Evolutionary conservation across 2,113 vertebrate species (phyloP), one percentile per base, ranked within the genome.

Genomic region (Gadus macrocephalus): DNA sequence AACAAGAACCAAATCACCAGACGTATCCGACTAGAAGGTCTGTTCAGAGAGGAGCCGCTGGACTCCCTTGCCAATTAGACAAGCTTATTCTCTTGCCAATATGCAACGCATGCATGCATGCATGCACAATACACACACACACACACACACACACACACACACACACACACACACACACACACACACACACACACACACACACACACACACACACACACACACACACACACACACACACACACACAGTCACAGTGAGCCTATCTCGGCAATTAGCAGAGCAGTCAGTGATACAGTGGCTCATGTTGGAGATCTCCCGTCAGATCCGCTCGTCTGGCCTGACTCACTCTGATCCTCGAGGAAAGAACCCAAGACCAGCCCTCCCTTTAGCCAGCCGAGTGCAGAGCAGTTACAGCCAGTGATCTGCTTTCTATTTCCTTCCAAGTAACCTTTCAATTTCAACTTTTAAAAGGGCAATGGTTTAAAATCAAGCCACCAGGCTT

Each of bases 241-340:
- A 14, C 15, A 16, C 31, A 28, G 53, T 62, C 16, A 11, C 60
- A 6, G 22, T 35, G 31, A 53, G 62, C 70, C 77, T 73, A 87
- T 85, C 74, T 78, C 53, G 2, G 72, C 79, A 74, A 83, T 85
- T 85, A 85, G 53, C 76, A 67, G 60, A 79, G 60, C 66, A 65
- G 85, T 77, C 72, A 69, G 68, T 74, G 82, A 86, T 81, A 81
- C 67, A 42, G 68, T 2, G n/a, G 59, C 59, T 76, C 42, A 80
- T 63, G 55, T 81, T 74, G 63, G 74, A 79, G 64, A 9, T 56
- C 74, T 74, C 60, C 77, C 69, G 69, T 85, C 76, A 79, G 71
- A 64, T 78, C 69, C 6, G 28, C 70, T 83, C 81, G 72, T 79
- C 56, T 75, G 14, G 19, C 70, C 67, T 81, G 87, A 84, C 67